A percentile compares a stretch with the other conserved stretches of the same genome.
Evolutionary conservation across 2,888 invertebrate species (phyloP).

Genomic region (Clostera curtula): DNA sequence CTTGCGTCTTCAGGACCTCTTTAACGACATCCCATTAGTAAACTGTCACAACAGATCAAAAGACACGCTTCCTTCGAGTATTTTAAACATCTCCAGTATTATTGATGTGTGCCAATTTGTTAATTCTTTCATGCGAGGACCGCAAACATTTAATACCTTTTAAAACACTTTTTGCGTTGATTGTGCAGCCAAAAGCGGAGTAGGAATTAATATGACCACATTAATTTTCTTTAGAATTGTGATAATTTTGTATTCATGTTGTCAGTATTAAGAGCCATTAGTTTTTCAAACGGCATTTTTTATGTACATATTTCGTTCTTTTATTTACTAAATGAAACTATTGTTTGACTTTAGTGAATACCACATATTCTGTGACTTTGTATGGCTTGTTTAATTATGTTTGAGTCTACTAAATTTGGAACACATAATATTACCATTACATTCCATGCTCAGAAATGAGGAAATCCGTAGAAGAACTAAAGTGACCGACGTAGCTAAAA

Average conservation of each 20-base stretch:
- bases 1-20: conserved; percentile 48
- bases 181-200: conserved; percentile 37
- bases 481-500: no score
- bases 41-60: conserved; percentile 73
- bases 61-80: conserved; percentile 51
- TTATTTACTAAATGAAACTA: no score
- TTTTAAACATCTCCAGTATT: conserved; percentile 44
- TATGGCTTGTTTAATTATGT: no score
- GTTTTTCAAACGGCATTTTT: no score
- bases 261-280: conserved; percentile 14
- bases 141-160: conserved; percentile 44
- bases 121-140: conserved; percentile 51
- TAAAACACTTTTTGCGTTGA: conserved; percentile 46
- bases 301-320: no score
- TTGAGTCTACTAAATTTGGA: no score
- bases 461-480: no score
- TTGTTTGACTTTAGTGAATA: no score
- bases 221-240: conserved; percentile 23
- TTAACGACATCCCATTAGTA: conserved; percentile 68
- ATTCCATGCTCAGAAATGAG: no score
- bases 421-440: no score
- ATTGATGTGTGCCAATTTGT: conserved; percentile 68
- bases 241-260: conserved; percentile 19
- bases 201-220: conserved; percentile 29
- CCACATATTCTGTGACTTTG: no score